These are phyloP conservation scores for Rousettus leschenaultii DNA, from an alignment of 2,113 vertebrate species.

Conservation along the genomic window DNA sequence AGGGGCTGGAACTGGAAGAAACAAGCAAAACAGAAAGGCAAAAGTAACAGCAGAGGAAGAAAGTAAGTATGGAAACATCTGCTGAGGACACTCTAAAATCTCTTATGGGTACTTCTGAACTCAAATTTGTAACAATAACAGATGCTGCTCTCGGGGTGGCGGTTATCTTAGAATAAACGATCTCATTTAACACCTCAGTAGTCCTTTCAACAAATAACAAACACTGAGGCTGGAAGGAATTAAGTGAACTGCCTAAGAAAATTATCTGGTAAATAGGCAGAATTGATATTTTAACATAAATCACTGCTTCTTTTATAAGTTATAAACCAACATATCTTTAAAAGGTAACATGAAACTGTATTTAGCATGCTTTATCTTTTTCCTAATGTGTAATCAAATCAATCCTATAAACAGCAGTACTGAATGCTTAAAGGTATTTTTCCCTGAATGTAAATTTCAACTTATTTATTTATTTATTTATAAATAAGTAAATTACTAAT, in stretches of 20 bases:
- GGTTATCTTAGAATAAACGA: constrained; percentile 4
- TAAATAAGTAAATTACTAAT: too few relatives aligned
- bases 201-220: background rate
- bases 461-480: background rate
- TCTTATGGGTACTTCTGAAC: background rate
- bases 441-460: background rate
- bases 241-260: background rate
- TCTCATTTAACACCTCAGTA: background rate
- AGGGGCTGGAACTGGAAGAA: background rate
- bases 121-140: background rate
- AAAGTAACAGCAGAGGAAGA: background rate
- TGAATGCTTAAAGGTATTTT: background rate
- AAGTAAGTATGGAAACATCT: background rate
- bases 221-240: background rate
- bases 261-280: background rate
- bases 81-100: background rate
- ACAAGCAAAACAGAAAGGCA: background rate
- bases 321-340: background rate
- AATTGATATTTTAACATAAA: background rate
- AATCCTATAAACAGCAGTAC: background rate
- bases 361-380: background rate
- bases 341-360: background rate
- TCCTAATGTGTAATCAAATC: background rate
- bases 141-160: background rate
- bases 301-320: background rate